Percentiles rank a stretch among this genome's conserved stretches.
Conservation (phyloP, 2,888 invertebrate species). For the Trichacis sp. region DNA sequence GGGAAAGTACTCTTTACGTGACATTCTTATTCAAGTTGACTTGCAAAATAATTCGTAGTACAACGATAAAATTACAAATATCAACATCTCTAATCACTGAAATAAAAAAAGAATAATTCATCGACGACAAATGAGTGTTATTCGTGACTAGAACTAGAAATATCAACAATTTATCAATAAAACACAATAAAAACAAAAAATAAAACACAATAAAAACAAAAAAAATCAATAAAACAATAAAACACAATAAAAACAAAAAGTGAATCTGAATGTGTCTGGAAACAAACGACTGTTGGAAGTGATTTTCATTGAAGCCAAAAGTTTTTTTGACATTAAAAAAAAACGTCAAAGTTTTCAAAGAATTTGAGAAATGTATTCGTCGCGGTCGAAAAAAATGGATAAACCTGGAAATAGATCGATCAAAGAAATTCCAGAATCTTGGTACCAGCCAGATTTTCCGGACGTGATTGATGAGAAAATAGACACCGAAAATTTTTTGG, state of each 20-base stretch:
- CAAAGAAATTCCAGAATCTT: not conserved
- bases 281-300: not conserved
- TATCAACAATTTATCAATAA: too few species aligned
- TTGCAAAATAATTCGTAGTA: too few species aligned
- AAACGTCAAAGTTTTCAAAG: not conserved
- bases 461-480: conserved; percentile 72
- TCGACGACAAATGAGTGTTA: too few species aligned
- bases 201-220: too few species aligned
- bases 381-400: not conserved
- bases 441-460: conserved; percentile 68
- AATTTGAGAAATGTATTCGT: conserved; percentile 4
- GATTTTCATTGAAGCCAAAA: too few species aligned
- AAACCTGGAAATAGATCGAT: not conserved
- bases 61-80: too few species aligned
- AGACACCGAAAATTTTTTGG: conserved; percentile 74
- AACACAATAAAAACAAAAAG: not conserved
- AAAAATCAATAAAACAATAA: too few species aligned
- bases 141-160: too few species aligned
- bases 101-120: not conserved
- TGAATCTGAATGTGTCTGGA: not conserved
- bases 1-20: too few species aligned
- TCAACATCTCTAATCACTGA: not conserved
- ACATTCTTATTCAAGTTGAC: too few species aligned
- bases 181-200: too few species aligned
- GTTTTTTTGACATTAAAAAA: not conserved